Conservation (phyloP, 2,888 invertebrate genomes). For the Acanthoscelides obtectus region DNA sequence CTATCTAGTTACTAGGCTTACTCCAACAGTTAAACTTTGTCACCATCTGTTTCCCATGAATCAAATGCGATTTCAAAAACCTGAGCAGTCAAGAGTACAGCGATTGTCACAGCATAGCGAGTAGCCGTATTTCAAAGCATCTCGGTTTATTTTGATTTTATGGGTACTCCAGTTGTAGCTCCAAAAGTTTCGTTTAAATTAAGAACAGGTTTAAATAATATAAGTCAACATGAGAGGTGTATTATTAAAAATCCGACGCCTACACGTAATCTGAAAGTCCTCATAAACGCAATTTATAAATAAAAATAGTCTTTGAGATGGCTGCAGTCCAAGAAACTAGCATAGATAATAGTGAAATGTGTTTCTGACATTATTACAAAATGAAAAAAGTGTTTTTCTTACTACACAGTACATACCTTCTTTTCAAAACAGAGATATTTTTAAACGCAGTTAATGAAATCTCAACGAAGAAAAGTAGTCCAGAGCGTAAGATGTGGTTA, state of each 20-base stretch:
- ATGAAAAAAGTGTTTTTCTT: background rate
- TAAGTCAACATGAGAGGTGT: constrained; percentile 15
- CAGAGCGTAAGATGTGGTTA: background rate
- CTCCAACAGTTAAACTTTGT: background rate
- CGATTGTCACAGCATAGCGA: background rate
- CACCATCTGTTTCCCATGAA: background rate
- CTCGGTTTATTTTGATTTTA: background rate
- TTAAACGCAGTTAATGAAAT: background rate
- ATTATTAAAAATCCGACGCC: constrained; percentile 25
- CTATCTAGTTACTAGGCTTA: background rate
- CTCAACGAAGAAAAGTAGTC: background rate
- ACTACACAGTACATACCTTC: background rate
- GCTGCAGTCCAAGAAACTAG: constrained; percentile 26
- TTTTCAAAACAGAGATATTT: background rate
- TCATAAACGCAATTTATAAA: constrained; percentile 28
- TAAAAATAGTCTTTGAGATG: constrained; percentile 28
- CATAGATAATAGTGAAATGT: background rate
- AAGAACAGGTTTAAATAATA: constrained; percentile 9
- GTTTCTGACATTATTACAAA: background rate
- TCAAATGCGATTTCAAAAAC: background rate
- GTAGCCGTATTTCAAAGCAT: background rate
- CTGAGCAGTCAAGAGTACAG: background rate
- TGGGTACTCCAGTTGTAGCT: background rate
- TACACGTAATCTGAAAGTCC: constrained; percentile 25
- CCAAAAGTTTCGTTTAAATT: background rate